Evolutionary conservation across 2,888 invertebrate genomes (phyloP).

Genomic region (Lithophane semibrunnea): DNA sequence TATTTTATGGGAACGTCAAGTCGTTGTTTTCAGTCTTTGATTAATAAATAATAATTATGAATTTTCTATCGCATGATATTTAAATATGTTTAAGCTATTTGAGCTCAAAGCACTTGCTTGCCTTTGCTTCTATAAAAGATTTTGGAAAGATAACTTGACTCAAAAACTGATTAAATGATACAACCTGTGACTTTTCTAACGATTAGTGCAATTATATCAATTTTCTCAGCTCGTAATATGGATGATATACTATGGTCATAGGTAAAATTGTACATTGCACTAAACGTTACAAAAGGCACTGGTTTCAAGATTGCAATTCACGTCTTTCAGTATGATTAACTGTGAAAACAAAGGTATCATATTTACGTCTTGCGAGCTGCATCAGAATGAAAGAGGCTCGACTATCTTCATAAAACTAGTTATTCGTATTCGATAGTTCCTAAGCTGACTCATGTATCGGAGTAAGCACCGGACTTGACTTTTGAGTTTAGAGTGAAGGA

Average conservation of each 20-base stretch:
- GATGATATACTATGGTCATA: not conserved
- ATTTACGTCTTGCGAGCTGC: not conserved
- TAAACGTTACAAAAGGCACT: not conserved
- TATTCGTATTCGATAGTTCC: not conserved
- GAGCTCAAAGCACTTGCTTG: not conserved
- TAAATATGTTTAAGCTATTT: not conserved
- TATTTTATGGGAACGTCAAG: slow-evolving; percentile 13
- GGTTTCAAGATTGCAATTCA: not conserved
- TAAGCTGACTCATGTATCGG: not conserved
- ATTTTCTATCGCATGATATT: not conserved
- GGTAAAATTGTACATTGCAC: not conserved
- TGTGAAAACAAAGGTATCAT: not conserved
- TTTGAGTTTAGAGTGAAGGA: not conserved
- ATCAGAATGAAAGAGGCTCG: not conserved
- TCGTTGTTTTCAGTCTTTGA: slow-evolving; percentile 33
- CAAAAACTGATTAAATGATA: too few species aligned
- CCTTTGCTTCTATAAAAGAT: not conserved
- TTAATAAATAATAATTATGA: slow-evolving; percentile 8
- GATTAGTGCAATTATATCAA: too few species aligned
- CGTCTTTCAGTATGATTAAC: not conserved
- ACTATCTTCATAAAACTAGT: not conserved
- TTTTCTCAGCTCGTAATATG: not conserved
- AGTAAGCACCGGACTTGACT: not conserved
- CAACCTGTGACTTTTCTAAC: too few species aligned
- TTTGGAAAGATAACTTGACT: not conserved